Evolutionary conservation across 2,888 invertebrate genomes (phyloP), one percentile per base, ranked within the genome.

Genomic region (Cyaniris semiargus): DNA sequence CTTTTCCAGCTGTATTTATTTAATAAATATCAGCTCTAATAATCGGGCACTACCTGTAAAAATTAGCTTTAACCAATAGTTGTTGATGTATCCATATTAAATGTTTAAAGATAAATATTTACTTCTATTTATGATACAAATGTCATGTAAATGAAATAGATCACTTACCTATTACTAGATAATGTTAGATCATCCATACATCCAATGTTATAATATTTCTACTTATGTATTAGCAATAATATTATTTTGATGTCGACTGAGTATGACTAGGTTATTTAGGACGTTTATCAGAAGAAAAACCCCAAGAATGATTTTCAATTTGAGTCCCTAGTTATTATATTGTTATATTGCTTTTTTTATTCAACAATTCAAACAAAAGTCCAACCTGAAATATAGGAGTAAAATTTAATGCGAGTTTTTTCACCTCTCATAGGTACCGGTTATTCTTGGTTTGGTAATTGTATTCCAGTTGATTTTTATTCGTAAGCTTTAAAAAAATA

Each of bases 121-220:
- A 76, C 48, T 76, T 70, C 70, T 76, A 70, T 76, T 53, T 76
- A 70, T 76, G 58, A 78, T 78, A 66, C 74, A 74, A 31, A 53
- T 23, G 53, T 53, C 74, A 74, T 23, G 44, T 48, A 23, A 74
- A 53, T 18, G 23, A 15, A 72, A 72, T 44, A 48, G 23, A 74
- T 53, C 66, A 66, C 48, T 27, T 72, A 72, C 72, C 13, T 48
- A 74, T 72, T 53, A 66, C 66, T 66, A 74, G 53, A 48, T 27
- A 74, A 48, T 66, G 66, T 66, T 66, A 66, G 23, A 5, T 66
- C 60, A 66, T 15, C 60, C 60, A 66, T 27, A 27, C 5, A 27
- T 15, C 66, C 66, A 31, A 66, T 66, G 27, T 66, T 18, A 15
- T 23, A 23, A 44, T 18, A 53, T 53, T 53, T 53, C 53, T 66